These are phyloP conservation scores for Bombycilla garrulus DNA, from an alignment of 2,113 vertebrate genomes.

Conservation along the genomic window DNA sequence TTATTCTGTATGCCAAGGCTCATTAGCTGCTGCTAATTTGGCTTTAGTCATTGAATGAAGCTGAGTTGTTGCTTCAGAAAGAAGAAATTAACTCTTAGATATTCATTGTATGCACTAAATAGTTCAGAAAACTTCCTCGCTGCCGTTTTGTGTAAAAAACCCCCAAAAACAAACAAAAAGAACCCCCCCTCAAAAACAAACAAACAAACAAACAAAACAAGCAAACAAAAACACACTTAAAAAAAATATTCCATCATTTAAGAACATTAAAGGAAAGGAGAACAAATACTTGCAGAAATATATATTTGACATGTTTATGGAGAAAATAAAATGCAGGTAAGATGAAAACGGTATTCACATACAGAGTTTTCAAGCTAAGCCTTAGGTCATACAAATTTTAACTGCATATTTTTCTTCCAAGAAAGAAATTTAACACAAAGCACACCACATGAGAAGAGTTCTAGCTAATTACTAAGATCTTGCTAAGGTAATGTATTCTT, in stretches of 20 bases:
- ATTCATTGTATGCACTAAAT: neutral
- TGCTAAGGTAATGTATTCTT: neutral
- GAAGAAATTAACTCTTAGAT: neutral
- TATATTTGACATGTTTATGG: neutral
- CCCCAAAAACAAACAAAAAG: neutral
- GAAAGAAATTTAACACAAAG: neutral
- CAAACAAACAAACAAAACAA: too few species aligned
- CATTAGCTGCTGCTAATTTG: neutral
- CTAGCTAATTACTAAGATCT: neutral
- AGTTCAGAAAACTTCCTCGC: neutral
- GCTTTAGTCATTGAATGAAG: neutral
- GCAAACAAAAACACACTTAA: too few species aligned
- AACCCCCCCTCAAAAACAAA: neutral
- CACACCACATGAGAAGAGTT: neutral
- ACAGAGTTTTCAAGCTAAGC: neutral
- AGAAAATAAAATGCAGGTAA: neutral
- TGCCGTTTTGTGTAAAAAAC: neutral
- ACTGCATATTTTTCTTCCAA: neutral
- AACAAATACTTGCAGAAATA: neutral
- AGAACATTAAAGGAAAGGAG: neutral
- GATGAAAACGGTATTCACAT: neutral
- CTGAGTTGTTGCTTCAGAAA: neutral
- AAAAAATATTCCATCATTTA: neutral
- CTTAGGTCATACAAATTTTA: neutral
- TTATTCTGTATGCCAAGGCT: neutral